Evolutionary conservation across 2,797 vertebrate genomes (phyloP).

Genomic region (Silurus lanzhouensis): DNA sequence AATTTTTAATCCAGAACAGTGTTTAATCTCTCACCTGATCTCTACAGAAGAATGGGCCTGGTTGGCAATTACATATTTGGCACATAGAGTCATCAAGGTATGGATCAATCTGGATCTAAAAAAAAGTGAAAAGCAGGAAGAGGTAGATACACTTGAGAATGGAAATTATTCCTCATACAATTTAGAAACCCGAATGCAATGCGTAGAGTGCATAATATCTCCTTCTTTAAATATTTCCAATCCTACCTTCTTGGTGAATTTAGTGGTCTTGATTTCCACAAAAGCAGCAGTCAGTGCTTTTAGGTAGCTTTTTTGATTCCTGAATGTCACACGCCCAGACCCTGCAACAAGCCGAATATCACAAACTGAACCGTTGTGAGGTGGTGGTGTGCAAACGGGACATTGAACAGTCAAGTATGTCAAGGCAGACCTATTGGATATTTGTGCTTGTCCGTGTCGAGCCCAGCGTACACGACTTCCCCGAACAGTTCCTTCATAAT

Average conservation of each 20-base stretch:
- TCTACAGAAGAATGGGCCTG: constrained; percentile 97
- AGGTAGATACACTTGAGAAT: not conserved
- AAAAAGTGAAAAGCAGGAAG: not conserved
- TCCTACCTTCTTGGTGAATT: constrained; percentile 96
- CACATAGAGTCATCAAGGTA: constrained; percentile 98
- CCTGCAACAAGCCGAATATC: constrained; percentile 69
- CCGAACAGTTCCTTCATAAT: constrained; percentile 96
- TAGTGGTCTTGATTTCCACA: constrained; percentile 97
- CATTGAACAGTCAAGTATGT: not conserved
- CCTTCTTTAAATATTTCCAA: not conserved
- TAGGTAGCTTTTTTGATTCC: constrained; percentile 94
- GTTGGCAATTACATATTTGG: constrained; percentile 90
- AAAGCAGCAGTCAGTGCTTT: constrained; percentile 95
- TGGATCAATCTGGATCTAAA: constrained; percentile 95
- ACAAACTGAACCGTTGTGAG: constrained; percentile 47
- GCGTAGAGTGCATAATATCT: not conserved
- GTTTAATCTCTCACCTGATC: constrained; percentile 82
- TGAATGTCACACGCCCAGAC: constrained; percentile 98
- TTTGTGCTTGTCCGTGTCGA: constrained; percentile 99
- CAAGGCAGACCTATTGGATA: constrained; percentile 88
- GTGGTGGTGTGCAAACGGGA: not conserved
- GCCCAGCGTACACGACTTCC: constrained; percentile 95
- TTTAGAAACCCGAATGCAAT: not conserved
- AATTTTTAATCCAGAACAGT: not conserved
- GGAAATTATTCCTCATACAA: too few species aligned